Conservation (phyloP, 2,113 vertebrate genomes). For the Sapayoa aenigma region DNA sequence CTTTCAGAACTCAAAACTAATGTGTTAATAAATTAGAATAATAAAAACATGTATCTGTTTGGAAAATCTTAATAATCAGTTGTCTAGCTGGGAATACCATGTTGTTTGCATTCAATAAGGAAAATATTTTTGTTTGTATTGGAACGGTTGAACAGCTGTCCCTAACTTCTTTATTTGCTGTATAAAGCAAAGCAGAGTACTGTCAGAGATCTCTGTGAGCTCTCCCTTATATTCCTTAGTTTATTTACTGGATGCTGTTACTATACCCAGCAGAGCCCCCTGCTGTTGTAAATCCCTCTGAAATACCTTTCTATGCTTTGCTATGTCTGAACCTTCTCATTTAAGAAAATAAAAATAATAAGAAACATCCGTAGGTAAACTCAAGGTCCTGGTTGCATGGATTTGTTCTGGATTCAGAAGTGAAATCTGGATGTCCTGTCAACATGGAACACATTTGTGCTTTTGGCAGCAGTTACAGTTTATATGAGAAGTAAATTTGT, state of each 20-base stretch:
- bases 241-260: neutral
- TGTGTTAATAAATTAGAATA: neutral
- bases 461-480: neutral
- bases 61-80: neutral
- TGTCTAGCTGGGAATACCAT: neutral
- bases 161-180: neutral
- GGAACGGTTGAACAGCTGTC: neutral
- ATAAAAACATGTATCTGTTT: neutral
- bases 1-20: neutral
- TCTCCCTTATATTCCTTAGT: neutral
- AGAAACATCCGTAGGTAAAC: neutral
- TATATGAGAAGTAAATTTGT: neutral
- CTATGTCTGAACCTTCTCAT: neutral
- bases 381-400: neutral
- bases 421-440: neutral
- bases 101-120: neutral
- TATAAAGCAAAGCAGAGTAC: neutral
- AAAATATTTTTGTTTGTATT: neutral
- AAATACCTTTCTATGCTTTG: neutral
- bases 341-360: neutral
- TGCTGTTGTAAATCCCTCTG: neutral
- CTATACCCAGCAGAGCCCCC: slow-evolving; percentile 7
- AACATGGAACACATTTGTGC: neutral
- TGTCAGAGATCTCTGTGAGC: neutral
- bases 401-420: neutral